Base-by-base conservation (phyloP, 2,888 invertebrate species). In the Tupiocoris notatus region DNA sequence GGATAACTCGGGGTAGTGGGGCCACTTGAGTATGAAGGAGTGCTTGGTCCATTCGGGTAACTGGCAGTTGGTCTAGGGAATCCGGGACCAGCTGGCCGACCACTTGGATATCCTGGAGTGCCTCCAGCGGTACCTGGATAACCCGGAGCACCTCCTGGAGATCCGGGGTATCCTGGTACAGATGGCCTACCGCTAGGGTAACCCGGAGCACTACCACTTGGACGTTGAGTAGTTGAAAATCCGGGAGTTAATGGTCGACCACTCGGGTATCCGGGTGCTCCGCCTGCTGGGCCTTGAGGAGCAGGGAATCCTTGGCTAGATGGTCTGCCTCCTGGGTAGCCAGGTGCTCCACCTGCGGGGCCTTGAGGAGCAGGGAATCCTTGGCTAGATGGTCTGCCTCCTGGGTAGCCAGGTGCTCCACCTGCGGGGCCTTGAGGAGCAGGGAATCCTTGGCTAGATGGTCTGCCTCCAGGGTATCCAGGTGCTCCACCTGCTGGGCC, bases 41-140 rank as follows among this genome's bases (percentile, higher is more conserved):
- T 59, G 20, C 39, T 39, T 2, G 71, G 59, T 23, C 76, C 76
- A 22, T 2, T 1, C 39, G 67, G 67, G 54, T 61, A 76, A n/a
- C 62, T 68, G 23, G 65, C 23, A 16, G 66, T 12, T 21, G 22
- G 64, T 3, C 64, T 7, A 7, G 6, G 64, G 6, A 12, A 12
- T 12, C 59, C 59, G n/a, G 18, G 18, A 16, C 59, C 59, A 59
- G 59, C 3, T 59, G 18, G 59, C 59, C 17, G 3, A 59, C 59
- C 59, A 16, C 59, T 20, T 59, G 17, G 59, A 16, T 59, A 59
- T 6, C 6, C 2, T 3, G 73, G 25, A 23, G 62, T 16, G 0
- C 1, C 73, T 9, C 68, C 68, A 16, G 68, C 20, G 16, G 57
- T n/a, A 1, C 67, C 67, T n/a, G 67, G 54, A 39, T 2, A n/a